phyloP scores from a whole-genome alignment of 1,140 invertebrate species.

The Aphaenogaster rudis region DNA sequence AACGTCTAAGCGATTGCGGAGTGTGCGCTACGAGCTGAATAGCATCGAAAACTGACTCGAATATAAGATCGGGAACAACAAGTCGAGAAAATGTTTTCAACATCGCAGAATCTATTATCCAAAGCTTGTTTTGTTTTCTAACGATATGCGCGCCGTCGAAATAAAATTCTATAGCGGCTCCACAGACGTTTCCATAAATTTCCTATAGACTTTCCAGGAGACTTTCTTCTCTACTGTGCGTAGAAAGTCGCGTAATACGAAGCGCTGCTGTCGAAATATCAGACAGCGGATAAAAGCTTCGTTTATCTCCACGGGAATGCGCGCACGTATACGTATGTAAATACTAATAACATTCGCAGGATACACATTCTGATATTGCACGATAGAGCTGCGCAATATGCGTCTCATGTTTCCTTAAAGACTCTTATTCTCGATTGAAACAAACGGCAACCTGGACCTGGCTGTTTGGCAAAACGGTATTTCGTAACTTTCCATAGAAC shows the following conservation, averaged over 20 bases:
- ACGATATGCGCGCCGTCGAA: constrained; percentile 9
- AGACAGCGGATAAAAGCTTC: constrained; percentile 20
- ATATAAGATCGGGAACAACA: constrained; percentile 26
- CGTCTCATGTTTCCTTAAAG: background rate
- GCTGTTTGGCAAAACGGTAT: background rate
- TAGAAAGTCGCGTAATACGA: constrained; percentile 16
- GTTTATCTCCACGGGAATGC: constrained; percentile 34
- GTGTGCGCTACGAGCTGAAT: constrained; percentile 9
- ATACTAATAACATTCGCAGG: constrained; percentile 37
- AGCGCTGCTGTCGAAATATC: constrained; percentile 33
- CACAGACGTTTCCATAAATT: constrained; percentile 42
- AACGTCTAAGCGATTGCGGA: background rate
- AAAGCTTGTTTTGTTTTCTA: constrained; percentile 34
- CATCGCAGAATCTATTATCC: constrained; percentile 38
- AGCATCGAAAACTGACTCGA: constrained; percentile 3
- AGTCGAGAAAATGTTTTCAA: constrained; percentile 18
- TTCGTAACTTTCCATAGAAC: background rate
- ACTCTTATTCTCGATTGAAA: background rate
- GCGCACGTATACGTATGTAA: background rate
- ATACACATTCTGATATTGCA: constrained; percentile 7
- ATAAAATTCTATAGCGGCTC: constrained; percentile 45
- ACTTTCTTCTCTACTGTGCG: background rate
- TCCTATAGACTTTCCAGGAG: constrained; percentile 28
- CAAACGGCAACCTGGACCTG: background rate
- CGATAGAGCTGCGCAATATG: background rate